Evolutionary conservation across 2,797 vertebrate genomes (phyloP).

Genomic region (Ceryle rudis): DNA sequence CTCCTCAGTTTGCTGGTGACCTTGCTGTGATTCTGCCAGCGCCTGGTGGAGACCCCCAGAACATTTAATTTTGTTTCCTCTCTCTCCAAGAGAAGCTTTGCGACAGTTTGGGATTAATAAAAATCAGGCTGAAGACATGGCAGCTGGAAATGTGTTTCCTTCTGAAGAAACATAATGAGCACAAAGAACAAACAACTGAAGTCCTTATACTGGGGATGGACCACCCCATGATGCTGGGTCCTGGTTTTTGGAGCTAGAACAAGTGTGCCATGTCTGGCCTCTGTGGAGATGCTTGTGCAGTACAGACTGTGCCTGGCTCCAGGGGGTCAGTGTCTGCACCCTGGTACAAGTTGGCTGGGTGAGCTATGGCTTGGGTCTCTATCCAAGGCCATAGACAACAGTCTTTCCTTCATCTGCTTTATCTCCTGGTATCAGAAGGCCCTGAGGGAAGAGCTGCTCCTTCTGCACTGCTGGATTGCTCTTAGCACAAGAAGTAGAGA

Average conservation of each 20-base stretch:
- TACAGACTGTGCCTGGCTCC: not conserved
- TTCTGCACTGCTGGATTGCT: accelerated
- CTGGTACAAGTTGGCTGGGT: not conserved
- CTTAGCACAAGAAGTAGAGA: not conserved
- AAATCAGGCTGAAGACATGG: not conserved
- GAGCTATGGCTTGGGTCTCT: not conserved
- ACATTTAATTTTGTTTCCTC: not conserved
- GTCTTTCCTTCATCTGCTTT: not conserved
- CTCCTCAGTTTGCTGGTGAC: not conserved
- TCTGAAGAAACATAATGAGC: not conserved
- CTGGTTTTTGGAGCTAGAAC: not conserved
- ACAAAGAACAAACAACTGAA: not conserved
- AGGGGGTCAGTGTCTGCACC: not conserved
- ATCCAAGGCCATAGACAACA: not conserved
- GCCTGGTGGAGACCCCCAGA: not conserved
- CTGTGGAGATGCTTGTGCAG: not conserved
- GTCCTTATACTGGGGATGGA: not conserved
- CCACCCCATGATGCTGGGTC: accelerated
- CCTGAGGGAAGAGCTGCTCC: not conserved
- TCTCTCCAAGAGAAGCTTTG: not conserved
- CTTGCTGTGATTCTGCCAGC: not conserved
- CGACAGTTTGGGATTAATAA: not conserved
- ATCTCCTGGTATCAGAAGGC: not conserved
- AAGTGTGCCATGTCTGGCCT: not conserved
- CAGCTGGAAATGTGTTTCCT: not conserved